Base-by-base conservation (phyloP, 2,797 vertebrate genomes). In the Leptodactylus fallax region DNA sequence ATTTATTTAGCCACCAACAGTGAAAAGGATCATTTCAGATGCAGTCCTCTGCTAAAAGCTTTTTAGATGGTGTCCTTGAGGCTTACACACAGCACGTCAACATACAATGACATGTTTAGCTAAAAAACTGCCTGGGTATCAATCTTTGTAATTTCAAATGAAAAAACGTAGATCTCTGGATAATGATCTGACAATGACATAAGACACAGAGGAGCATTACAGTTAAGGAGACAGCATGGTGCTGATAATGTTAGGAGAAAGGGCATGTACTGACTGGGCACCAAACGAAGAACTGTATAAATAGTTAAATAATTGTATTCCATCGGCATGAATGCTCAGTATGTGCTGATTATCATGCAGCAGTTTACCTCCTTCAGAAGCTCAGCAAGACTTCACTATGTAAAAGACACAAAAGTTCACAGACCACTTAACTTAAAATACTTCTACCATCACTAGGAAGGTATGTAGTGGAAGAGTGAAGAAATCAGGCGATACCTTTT, bases 11-110 rank as follows among this genome's bases (percentile, higher is more conserved):
- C 17, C n/a, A 53, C 83, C 45, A 21, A 27, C 56, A 85, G 72
- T 65, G 83, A 63, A 78, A 60, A 53, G 4, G 58, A 85, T 51
- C 47, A 85, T 77, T 77, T 63, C 63, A 65, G 61, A 85, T 85
- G 72, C 27, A 51, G 56, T 49, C 53, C n/a, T 47, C 71, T 74
- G 69, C 25, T 78, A 51, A 53, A 60, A 85, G 14, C 58, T 13
- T 77, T 78, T 85, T 53, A 63, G 16, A 63, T n/a, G 51, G 11
- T 49, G 72, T 65, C 71, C 58, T 78, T 63, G 36, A 65, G 83
- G 71, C 17, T 61, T 76, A 17, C 16, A 19, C 72, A 27, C 71
- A 78, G 71, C 58, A 77, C 63, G 83, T 14, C 19, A 17, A 85
- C 45, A 78, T 78, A 78, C 56, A 49, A 60, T 63, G 72, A 63